Evolutionary conservation across 2,113 vertebrate genomes (phyloP).

Genomic region (Neodon shergylaensis): DNA sequence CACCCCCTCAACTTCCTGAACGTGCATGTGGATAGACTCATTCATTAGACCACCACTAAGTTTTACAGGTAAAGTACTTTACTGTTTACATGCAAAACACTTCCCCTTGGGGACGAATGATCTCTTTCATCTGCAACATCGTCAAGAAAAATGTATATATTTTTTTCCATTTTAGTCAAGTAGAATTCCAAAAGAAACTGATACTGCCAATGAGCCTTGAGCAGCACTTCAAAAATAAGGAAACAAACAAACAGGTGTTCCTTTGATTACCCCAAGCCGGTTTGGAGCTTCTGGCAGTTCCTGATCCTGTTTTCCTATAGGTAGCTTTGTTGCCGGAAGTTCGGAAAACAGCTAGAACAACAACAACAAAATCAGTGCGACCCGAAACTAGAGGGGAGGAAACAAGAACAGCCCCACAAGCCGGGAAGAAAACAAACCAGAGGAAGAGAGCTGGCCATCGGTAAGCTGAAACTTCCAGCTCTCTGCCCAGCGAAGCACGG

Average conservation of each 20-base stretch:
- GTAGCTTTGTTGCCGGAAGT: neutral
- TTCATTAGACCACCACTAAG: slow-evolving; percentile 13
- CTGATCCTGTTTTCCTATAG: neutral
- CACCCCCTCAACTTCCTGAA: neutral
- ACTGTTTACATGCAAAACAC: slow-evolving; percentile 56
- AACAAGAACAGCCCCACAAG: neutral
- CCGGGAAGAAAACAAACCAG: neutral
- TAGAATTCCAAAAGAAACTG: slow-evolving; percentile 54
- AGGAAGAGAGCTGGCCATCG: neutral
- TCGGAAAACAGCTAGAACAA: slow-evolving; percentile 30
- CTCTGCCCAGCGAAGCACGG: slow-evolving; percentile 20
- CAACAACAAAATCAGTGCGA: slow-evolving; percentile 68
- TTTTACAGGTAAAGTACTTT: slow-evolving; percentile 47
- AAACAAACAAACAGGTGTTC: neutral
- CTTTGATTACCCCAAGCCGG: neutral
- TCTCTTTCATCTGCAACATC: slow-evolving; percentile 36
- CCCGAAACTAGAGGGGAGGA: slow-evolving; percentile 21
- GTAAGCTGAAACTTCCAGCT: slow-evolving; percentile 17
- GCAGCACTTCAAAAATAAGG: neutral
- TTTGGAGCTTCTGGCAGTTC: slow-evolving; percentile 2
- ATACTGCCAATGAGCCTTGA: neutral
- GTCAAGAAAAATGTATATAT: slow-evolving; percentile 17
- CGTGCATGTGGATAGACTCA: neutral
- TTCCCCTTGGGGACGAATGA: slow-evolving; percentile 18
- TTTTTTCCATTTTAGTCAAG: slow-evolving; percentile 20